Conservation (phyloP, 1,140 invertebrate genomes). For the Zaprionus camerounensis region DNA sequence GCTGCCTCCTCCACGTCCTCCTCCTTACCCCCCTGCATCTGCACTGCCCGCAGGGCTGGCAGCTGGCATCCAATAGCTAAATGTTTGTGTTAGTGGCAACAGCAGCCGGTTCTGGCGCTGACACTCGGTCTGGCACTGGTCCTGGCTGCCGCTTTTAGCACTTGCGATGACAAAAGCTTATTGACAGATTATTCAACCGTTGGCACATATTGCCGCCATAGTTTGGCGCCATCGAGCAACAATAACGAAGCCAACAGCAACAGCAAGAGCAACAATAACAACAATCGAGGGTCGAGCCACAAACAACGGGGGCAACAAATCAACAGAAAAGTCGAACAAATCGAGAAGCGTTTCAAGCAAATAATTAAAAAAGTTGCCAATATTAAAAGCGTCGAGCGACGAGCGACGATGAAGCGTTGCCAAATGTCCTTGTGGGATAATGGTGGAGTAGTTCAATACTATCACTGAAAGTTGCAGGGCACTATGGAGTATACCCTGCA, state of each 20-base stretch:
- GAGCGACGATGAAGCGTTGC: constrained; percentile 36
- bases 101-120: constrained; percentile 12
- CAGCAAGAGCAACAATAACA: constrained; percentile 31
- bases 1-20: neutral
- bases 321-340: constrained; percentile 68
- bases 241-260: constrained; percentile 39
- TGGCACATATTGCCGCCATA: constrained; percentile 81
- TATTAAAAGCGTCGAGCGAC: constrained; percentile 63
- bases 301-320: constrained; percentile 55
- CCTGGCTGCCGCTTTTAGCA: neutral
- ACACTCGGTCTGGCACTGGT: constrained; percentile 13
- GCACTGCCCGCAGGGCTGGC: constrained; percentile 13
- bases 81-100: constrained; percentile 77
- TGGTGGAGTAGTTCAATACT: neutral
- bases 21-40: neutral
- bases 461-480: no score
- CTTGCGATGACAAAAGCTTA: constrained; percentile 78
- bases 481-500: neutral
- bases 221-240: constrained; percentile 63
- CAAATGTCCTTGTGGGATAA: constrained; percentile 7
- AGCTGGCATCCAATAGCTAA: constrained; percentile 72
- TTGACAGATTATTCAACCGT: constrained; percentile 82
- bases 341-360: constrained; percentile 75
- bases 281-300: constrained; percentile 2
- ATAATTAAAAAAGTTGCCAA: constrained; percentile 83